Base-by-base conservation (phyloP, 2,113 vertebrate genomes). In the Brachyistius frenatus region DNA sequence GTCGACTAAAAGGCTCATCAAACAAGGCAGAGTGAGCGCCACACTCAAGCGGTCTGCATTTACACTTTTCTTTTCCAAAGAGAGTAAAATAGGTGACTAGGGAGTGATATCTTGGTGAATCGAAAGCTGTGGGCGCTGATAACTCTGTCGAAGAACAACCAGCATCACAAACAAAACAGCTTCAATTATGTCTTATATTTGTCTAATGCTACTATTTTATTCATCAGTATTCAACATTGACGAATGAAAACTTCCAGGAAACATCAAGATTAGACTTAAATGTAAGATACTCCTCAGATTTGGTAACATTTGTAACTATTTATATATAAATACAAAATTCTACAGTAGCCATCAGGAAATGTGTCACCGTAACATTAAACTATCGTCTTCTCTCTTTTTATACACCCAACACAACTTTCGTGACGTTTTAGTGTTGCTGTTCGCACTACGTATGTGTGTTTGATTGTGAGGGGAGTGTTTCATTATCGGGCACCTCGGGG, bases 401-500 rank as follows among this genome's bases (percentile, higher is more conserved):
- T 56, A 13, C 16, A 3, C 7, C 9, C 5, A 16, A 5, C 56
- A 30, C 33, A 66, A 41, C 66, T 55, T 84, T 55, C 54, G 16
- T 2, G 36, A 58, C 49, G 47, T 68, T 84, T 64, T 23, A 41
- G 33, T 72, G 74, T 86, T 77, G 85, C 66, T 54, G 44, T 86
- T 90, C 70, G 30, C 76, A 39, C 77, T 14, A 4, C 5, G 37
- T 30, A 2, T 30, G 74, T 49, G 66, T 31, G 78, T 81, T 68
- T 31, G 72, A 52, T 14, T 67, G 78, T 15, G 76, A 76, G 69
- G 7, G 46, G 86, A 83, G 88, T 85, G 89, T 93, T 93, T 89
- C 92, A 93, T 92, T 92, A 93, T 88, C 85, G 11, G 68, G 56
- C 81, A 80, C 90, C 83, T 83, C 81, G 5, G 88, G 90, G 73